Base-by-base conservation (phyloP, 1,140 invertebrate species). In the Lepidotrigona ventralis region DNA sequence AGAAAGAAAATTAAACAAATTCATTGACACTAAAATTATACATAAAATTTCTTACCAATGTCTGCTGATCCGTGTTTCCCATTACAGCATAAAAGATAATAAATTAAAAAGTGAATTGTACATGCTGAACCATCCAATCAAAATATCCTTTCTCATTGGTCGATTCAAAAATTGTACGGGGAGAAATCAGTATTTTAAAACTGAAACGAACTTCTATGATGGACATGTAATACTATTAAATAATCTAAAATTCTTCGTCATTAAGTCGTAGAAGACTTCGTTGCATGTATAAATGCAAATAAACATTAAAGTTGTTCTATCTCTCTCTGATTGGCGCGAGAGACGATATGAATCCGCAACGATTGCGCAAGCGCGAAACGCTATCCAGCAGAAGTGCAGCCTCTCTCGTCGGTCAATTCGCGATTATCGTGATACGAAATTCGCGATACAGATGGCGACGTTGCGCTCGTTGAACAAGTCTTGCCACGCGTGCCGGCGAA, bases 401-500 rank as follows among this genome's bases (percentile, higher is more conserved):
- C 6, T 54, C 9, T 23, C 5, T 64, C 12, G 73, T 60, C 75
- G 81, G 85, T 86, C 66, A 73, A 88, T 87, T 87, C 53, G 77
- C 73, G 51, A 60, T 15, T 64, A 64, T 46, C n/a, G 1, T 17
- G 68, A 64, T 84, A 21, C 69, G 1, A 23, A 54, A 33, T 39
- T 72, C 56, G 11, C 66, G 58, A 53, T 33, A 78, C 64, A 88
- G 86, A 87, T 88, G 86, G 86, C 86, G 66, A 29, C 46, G n/a
- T 54, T 60, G 17, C 63, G 69, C 72, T 58, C 2, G 21, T 29
- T 63, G 21, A 33, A 58, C 64, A 46, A 21, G 60, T 23, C 58
- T 53, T 75, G 76, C 79, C 73, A 80, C 76, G 82, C 76, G 69
- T 84, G 77, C 53, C 80, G n/a, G 21, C 23, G 46, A 71, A 64